Evolutionary conservation across 1,140 invertebrate genomes (phyloP).

Genomic region (Anastatus disparis): DNA sequence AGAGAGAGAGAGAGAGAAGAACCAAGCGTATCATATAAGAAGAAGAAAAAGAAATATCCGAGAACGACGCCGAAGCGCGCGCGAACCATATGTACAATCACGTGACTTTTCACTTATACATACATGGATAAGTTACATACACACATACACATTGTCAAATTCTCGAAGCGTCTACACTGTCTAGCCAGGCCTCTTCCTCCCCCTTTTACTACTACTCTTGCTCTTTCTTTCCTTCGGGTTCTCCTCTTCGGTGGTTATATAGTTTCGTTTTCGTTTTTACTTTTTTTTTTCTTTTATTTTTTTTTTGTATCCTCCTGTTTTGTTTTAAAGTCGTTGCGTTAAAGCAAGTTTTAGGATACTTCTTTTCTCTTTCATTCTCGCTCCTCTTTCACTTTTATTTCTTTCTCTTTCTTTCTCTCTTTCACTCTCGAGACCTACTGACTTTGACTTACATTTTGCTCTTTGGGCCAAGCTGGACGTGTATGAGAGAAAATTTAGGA

Average conservation of each 20-base stretch:
- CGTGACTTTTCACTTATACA: conserved; percentile 19
- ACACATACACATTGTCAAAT: conserved; percentile 11
- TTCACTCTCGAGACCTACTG: no score
- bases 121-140: background rate
- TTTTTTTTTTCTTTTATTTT: no score
- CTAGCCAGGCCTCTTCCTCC: conserved; percentile 14
- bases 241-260: background rate
- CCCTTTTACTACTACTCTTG: background rate
- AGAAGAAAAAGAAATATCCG: no score
- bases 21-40: no score
- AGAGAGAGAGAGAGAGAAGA: no score
- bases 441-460: no score
- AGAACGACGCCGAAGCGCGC: no score
- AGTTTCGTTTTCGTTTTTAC: background rate
- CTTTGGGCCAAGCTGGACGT: no score
- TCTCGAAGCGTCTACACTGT: conserved; percentile 34
- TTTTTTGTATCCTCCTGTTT: no score
- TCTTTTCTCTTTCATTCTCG: background rate
- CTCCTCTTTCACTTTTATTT: background rate
- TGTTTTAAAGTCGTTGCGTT: no score
- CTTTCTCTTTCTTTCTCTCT: conserved; percentile 4
- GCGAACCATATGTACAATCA: conserved; percentile 26
- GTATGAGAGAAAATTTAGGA: no score
- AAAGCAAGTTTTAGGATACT: no score
- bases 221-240: background rate